These are phyloP conservation scores for Wasmannia auropunctata DNA, from an alignment of 1,140 invertebrate genomes.

Conservation along the genomic window DNA sequence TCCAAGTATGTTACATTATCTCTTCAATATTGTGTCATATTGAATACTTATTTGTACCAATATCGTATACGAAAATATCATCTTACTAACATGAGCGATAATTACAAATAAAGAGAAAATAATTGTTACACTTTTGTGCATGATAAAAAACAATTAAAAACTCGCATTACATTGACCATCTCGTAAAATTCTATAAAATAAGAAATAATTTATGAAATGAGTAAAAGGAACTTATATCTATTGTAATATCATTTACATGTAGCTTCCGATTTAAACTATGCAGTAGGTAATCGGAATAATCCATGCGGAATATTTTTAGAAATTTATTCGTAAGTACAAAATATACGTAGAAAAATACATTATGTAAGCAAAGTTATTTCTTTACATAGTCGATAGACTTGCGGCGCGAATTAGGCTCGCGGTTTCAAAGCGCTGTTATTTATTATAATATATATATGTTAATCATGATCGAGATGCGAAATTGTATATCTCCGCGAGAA, in stretches of 20 bases:
- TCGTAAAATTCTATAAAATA: too few relatives aligned
- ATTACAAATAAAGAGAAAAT: neutral
- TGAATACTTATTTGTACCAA: too few relatives aligned
- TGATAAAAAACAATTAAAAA: neutral
- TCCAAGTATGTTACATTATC: neutral
- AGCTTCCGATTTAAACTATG: neutral
- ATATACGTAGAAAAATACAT: slow-evolving; percentile 84
- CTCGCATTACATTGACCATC: neutral
- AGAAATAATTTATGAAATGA: too few relatives aligned
- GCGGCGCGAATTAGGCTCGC: neutral
- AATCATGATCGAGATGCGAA: neutral
- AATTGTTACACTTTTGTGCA: neutral
- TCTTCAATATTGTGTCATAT: neutral
- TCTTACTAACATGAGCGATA: too few relatives aligned
- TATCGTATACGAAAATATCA: too few relatives aligned
- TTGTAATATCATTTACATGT: neutral
- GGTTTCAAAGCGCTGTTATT: neutral
- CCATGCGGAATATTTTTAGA: slow-evolving; percentile 48
- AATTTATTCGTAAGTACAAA: slow-evolving; percentile 83
- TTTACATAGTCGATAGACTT: neutral
- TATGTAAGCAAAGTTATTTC: slow-evolving; percentile 62
- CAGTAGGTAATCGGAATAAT: neutral
- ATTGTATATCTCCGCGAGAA: neutral
- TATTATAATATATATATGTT: neutral
- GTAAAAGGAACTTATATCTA: neutral